phyloP scores from a whole-genome alignment of 2,797 vertebrate species.

The Monodelphis domestica region DNA sequence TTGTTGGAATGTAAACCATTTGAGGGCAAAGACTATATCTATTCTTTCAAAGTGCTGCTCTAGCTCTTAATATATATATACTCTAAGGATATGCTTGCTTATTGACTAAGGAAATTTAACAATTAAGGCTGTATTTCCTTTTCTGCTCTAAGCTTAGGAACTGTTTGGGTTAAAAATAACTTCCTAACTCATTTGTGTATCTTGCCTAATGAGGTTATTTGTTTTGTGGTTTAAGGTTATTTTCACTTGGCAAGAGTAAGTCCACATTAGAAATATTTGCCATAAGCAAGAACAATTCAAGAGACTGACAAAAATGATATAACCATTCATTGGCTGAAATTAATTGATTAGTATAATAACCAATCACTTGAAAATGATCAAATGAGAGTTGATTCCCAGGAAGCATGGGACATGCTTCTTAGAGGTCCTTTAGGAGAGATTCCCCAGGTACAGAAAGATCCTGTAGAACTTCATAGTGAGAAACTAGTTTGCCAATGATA shows the following conservation, averaged over 20 bases:
- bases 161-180: slow-evolving; percentile 46
- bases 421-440: background rate
- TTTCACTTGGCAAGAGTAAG: slow-evolving; percentile 48
- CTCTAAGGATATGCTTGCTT: background rate
- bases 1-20: background rate
- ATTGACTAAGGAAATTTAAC: background rate
- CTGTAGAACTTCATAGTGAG: background rate
- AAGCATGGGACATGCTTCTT: background rate
- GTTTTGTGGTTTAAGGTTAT: slow-evolving; percentile 53
- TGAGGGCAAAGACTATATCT: background rate
- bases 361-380: background rate
- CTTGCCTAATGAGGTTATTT: slow-evolving; percentile 37
- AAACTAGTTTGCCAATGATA: background rate
- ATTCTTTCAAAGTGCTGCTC: background rate
- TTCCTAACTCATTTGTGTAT: slow-evolving; percentile 27
- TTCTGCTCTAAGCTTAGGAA: background rate
- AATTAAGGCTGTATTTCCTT: background rate
- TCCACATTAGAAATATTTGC: slow-evolving; percentile 42
- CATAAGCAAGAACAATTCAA: slow-evolving; percentile 49
- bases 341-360: background rate
- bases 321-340: background rate
- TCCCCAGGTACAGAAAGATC: background rate
- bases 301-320: slow-evolving; percentile 36
- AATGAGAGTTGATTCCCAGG: background rate
- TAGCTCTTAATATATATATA: background rate